These are phyloP conservation scores for Ophion costatus DNA, from an alignment of 2,888 invertebrate genomes.

Conservation along the genomic window DNA sequence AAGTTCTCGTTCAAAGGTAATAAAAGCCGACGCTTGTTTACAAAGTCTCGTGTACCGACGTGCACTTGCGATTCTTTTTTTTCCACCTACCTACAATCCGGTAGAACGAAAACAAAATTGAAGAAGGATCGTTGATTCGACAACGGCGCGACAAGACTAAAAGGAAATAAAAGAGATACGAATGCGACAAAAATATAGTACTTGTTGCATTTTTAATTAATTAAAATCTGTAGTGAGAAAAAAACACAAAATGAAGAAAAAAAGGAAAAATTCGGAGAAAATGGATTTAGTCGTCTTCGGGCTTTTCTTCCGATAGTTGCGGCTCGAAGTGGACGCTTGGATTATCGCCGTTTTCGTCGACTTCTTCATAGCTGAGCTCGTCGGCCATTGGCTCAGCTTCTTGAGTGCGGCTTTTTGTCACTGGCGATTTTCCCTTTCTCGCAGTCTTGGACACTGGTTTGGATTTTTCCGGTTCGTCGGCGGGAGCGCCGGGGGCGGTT, in stretches of 20 bases:
- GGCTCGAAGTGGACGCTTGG: too few species aligned
- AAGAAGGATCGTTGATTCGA: neutral
- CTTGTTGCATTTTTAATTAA: neutral
- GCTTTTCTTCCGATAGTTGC: neutral
- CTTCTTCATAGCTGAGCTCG: too few species aligned
- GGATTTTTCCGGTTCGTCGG: neutral
- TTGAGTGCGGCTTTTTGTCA: too few species aligned
- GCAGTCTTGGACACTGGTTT: slow-evolving; percentile 2
- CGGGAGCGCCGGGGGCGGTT: neutral
- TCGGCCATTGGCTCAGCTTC: too few species aligned
- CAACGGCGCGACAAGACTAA: neutral
- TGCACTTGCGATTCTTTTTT: neutral
- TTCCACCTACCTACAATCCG: slow-evolving; percentile 2
- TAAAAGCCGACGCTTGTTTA: slow-evolving; percentile 15
- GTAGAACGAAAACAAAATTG: neutral
- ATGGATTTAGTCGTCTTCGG: neutral
- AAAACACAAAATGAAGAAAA: neutral
- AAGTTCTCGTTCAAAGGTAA: slow-evolving; percentile 27
- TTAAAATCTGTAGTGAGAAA: neutral
- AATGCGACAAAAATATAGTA: neutral
- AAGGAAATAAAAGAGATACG: neutral
- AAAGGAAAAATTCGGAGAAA: neutral
- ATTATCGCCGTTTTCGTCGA: too few species aligned
- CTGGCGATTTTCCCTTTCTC: too few species aligned
- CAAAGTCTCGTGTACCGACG: neutral